These are phyloP conservation scores for Meloe dianella DNA, from an alignment of 2,888 invertebrate genomes.

Conservation along the genomic window DNA sequence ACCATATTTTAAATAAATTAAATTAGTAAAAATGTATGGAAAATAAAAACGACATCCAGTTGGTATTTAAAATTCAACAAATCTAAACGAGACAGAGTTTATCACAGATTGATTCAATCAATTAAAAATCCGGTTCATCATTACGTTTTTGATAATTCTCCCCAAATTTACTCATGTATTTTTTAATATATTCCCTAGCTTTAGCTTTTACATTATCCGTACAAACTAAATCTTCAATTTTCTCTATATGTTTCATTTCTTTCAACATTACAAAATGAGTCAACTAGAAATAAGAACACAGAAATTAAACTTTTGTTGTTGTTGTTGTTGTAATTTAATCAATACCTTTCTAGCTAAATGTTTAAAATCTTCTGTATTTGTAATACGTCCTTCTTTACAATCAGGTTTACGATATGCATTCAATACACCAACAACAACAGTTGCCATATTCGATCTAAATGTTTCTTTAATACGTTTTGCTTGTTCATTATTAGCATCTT, in stretches of 20 bases:
- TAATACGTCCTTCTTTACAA: conserved; percentile 84
- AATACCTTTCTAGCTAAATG: conserved; percentile 89
- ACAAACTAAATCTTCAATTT: conserved; percentile 83
- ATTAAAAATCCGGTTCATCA: conserved; percentile 63
- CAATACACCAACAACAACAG: conserved; percentile 83
- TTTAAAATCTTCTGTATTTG: conserved; percentile 90
- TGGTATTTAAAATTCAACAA: not conserved
- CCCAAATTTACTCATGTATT: conserved; percentile 96
- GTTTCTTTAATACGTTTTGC: conserved; percentile 82
- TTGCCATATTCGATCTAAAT: conserved; percentile 80
- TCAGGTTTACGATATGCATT: conserved; percentile 87
- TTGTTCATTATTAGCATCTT: conserved; percentile 59
- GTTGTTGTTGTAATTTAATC: not conserved
- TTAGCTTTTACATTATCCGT: conserved; percentile 93
- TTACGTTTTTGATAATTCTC: conserved; percentile 74
- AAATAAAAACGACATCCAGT: not conserved
- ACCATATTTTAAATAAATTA: not conserved
- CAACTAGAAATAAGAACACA: conserved; percentile 65
- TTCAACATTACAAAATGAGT: conserved; percentile 96
- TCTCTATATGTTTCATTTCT: conserved; percentile 89
- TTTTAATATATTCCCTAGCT: conserved; percentile 92
- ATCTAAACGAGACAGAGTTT: not conserved
- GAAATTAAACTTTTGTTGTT: conserved; percentile 8
- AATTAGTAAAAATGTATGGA: too few species aligned
- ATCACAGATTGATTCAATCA: not conserved